Base-by-base conservation (phyloP, 2,888 invertebrate genomes). In the Lycophotia porphyrea region DNA sequence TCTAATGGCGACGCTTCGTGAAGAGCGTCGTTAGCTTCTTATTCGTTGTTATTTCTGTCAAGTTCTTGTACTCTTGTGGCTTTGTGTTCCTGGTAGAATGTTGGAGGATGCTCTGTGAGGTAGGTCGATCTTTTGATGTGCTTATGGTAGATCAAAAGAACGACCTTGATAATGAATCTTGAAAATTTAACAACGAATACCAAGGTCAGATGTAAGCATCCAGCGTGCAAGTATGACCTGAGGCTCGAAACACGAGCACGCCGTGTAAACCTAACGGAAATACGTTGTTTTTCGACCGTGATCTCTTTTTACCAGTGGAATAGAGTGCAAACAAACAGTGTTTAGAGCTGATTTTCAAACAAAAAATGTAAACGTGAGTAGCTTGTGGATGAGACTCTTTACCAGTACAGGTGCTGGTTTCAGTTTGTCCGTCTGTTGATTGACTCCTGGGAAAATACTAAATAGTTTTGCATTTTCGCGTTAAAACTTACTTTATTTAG, bases 21-120 rank as follows among this genome's bases (percentile, higher is more conserved):
- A 76, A 81, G 76, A 63, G 36, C 67, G 31, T 84, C 77, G 83
- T 81, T 85, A 78, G 64, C 71, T 71, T 85, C 67, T 71, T 81
- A 81, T 60, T 81, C 71, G 74, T 71, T 81, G 81, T 81, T 81
- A 76, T 78, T 83, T 70, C 76, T 81, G 78, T 81, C 66, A 74
- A 73, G 58, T 71, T 71, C 65, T 74, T 78, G 65, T 66, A 58
- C n/a, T 70, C 21, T 47, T 52, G 71, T 36, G 49, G 27, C 58
- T 71, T 76, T 76, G 70, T 68, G 74, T 72, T 72, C 27, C 39
- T 71, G 68, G 78, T 49, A 34, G 27, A 58, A 60, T 75, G 42
- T 68, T 65, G 18, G 36, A 60, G 21, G 39, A 31, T 36, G 36
- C 27, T 80, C 15, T 47, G 27, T 49, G 44, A 34, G 44, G 36